Base-by-base conservation (phyloP, 2,113 vertebrate species). In the Elephas maximus region DNA sequence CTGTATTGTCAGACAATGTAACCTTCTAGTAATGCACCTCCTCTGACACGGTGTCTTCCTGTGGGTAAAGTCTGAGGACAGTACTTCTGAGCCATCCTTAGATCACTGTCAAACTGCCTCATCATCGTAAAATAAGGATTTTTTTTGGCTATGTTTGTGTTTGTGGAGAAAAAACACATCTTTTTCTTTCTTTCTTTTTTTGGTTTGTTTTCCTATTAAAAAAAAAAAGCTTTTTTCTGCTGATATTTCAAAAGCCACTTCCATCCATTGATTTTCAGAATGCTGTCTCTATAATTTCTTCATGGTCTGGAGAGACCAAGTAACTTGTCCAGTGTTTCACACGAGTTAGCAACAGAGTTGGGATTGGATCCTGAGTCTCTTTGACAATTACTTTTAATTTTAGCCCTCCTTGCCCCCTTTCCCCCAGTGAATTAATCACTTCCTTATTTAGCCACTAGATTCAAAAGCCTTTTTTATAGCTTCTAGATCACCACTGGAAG, bases 141-240 rank as follows among this genome's bases (percentile, higher is more conserved):
- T n/a, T 23, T n/a, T 77, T 96, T 48, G 17, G 24, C 44, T 77
- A 7, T 81, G 26, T 41, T 14, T 65, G 44, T 37, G 51, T 88
- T 26, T 93, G 65, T 74, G 37, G 18, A 51, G 65, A 93, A 80
- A 95, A 91, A 33, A n/a, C 5, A 80, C 48, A 65, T 44, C 83
- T 97, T 92, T 74, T 11, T 71, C 89, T 81, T 71, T 51, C 67
- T 86, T 81, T 80, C 2, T 41, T 57, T 96, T 90, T 63, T 30
- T 67, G 1, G 2, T 67, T 74, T 60, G 2, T 53, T 69, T 94
- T 92, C 71, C 30, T 85, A 24, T 37, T 94, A 15, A 57, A 17
- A 57, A 57, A 17, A 57, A 57, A 57, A 57, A 12, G 12, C 4
- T 57, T 57, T 88, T 95, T 90, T 86, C 60, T 57, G 62, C 78